These are phyloP conservation scores for Dryobota labecula DNA, from an alignment of 2,888 invertebrate genomes.

Conservation along the genomic window DNA sequence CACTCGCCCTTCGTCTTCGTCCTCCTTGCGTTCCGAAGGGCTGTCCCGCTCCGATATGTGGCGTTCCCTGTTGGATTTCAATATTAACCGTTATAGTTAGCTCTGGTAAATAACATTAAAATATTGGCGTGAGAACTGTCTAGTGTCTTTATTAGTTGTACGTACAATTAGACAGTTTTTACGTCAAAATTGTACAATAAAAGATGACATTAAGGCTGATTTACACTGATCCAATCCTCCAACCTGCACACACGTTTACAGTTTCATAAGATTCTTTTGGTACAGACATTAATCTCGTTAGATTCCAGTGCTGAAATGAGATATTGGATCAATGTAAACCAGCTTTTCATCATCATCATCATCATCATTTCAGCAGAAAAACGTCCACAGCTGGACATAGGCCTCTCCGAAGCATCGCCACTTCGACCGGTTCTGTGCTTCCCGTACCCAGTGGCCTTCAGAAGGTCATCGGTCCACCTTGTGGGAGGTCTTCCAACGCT, in stretches of 20 bases:
- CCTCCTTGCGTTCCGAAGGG: conserved; percentile 86
- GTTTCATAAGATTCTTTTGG: neutral
- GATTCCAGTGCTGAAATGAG: neutral
- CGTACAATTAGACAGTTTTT: neutral
- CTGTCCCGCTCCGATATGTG: conserved; percentile 87
- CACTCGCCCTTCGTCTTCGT: conserved; percentile 89
- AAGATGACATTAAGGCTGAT: neutral
- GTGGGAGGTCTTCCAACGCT: too few relatives aligned
- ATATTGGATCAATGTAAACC: neutral
- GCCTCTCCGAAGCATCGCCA: too few relatives aligned
- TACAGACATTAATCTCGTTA: neutral
- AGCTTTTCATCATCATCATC: too few relatives aligned
- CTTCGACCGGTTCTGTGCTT: too few relatives aligned
- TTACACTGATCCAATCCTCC: neutral
- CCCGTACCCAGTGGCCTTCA: too few relatives aligned
- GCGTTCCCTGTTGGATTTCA: conserved; percentile 78
- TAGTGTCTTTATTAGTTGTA: neutral
- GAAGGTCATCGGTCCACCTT: too few relatives aligned
- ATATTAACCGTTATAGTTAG: neutral
- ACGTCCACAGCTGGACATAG: too few relatives aligned
- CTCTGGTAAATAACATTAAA: neutral
- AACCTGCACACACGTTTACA: too few relatives aligned
- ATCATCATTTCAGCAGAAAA: too few relatives aligned
- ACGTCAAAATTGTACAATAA: neutral
- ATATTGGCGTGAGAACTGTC: neutral